Evolutionary conservation across 2,888 invertebrate genomes (phyloP).

Genomic region (Tanytarsus gracilentus): DNA sequence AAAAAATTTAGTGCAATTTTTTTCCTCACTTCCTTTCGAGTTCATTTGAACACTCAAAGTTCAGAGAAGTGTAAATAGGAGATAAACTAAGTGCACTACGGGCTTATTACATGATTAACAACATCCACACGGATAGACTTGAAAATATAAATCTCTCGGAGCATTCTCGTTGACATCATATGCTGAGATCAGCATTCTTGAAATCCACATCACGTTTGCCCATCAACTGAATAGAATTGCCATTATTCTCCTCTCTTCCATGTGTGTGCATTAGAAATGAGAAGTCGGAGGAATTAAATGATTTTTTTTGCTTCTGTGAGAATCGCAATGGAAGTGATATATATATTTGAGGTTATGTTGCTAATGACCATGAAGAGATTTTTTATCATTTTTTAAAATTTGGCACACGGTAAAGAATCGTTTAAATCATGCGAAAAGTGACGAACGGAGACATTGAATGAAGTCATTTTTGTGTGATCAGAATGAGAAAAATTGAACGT

Average conservation of each 20-base stretch:
- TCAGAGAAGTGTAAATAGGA: background rate
- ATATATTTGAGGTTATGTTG: too few species aligned
- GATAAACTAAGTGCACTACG: background rate
- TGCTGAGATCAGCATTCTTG: slow-evolving; percentile 12
- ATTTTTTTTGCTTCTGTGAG: background rate
- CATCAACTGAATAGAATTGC: slow-evolving; percentile 11
- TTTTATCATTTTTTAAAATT: background rate
- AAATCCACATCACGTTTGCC: slow-evolving; percentile 24
- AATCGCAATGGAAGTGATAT: too few species aligned
- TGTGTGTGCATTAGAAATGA: background rate
- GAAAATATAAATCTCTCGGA: background rate
- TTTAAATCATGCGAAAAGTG: background rate
- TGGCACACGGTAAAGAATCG: too few species aligned
- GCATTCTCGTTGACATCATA: background rate
- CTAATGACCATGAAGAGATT: background rate
- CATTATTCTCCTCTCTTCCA: too few species aligned
- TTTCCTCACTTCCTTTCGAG: too few species aligned
- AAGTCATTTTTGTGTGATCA: slow-evolving; percentile 16
- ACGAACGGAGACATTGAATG: slow-evolving; percentile 18
- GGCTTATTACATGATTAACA: background rate
- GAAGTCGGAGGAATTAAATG: background rate
- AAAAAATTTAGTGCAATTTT: background rate
- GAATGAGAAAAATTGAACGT: slow-evolving; percentile 6
- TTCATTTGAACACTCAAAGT: background rate
- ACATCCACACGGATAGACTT: background rate